phyloP scores from a whole-genome alignment of 2,113 vertebrate species.

The Pithys albifrons region DNA sequence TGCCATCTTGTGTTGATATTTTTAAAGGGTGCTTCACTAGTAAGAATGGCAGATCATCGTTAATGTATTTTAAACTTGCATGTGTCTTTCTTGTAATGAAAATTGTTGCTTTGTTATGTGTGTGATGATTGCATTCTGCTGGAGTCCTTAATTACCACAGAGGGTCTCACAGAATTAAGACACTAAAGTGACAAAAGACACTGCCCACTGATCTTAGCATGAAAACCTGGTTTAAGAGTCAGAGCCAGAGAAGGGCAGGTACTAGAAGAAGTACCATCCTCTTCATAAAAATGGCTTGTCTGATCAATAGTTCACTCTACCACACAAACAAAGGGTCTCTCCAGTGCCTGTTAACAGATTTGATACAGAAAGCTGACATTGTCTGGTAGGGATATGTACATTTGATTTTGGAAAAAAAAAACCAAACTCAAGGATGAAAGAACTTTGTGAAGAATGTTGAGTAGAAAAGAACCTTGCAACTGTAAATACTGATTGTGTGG shows the following conservation, averaged over 20 bases:
- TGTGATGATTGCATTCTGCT: neutral
- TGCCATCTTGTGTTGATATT: constrained; percentile 74
- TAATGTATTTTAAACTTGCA: rapidly evolving
- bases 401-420: neutral
- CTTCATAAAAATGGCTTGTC: neutral
- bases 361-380: neutral
- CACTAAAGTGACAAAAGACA: neutral
- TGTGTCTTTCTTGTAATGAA: neutral
- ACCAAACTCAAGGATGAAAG: neutral
- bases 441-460: neutral
- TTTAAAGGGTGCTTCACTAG: constrained; percentile 32
- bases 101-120: neutral
- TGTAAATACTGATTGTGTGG: neutral
- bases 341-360: neutral
- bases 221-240: neutral
- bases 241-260: neutral
- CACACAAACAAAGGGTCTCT: neutral
- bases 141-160: neutral
- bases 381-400: neutral
- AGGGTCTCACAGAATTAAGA: neutral
- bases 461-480: neutral
- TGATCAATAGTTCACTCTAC: neutral
- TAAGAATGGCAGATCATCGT: neutral
- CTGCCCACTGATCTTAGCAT: neutral
- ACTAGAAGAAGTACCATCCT: neutral